These are phyloP conservation scores for Diorhabda elongata DNA, from an alignment of 1,140 invertebrate genomes.

Conservation along the genomic window DNA sequence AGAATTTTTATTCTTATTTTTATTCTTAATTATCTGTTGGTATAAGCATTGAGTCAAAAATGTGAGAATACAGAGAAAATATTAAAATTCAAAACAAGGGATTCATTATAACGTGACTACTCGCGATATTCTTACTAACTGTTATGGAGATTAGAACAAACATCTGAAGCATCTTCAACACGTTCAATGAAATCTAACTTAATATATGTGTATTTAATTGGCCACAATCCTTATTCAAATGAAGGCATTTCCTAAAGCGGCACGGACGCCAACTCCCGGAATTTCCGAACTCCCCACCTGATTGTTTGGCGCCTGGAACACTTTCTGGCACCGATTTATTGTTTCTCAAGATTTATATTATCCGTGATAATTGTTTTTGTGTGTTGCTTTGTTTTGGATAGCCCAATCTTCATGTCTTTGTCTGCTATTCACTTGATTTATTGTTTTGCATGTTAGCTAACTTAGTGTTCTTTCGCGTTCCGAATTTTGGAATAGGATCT, in stretches of 20 bases:
- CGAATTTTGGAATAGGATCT: no score
- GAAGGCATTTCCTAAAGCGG: neutral
- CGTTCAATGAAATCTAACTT: neutral
- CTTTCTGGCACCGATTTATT: conserved; percentile 10
- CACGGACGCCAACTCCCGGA: neutral
- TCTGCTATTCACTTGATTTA: conserved; percentile 1
- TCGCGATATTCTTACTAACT: no score
- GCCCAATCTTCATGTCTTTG: conserved; percentile 10
- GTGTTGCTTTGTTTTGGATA: conserved; percentile 6
- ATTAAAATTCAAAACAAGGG: no score
- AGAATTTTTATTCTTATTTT: no score
- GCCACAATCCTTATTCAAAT: neutral
- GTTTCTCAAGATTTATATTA: conserved; percentile 10
- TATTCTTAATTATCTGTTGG: no score
- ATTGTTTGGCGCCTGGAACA: neutral
- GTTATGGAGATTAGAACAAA: no score
- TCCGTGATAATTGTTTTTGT: conserved; percentile 14
- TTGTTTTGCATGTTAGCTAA: neutral
- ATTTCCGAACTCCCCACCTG: neutral
- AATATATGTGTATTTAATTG: neutral
- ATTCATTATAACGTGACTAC: no score
- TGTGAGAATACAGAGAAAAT: no score
- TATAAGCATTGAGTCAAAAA: no score
- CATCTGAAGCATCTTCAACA: no score
- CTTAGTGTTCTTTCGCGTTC: neutral